phyloP scores from a whole-genome alignment of 2,888 invertebrate species.

The Gonocerus acuteangulatus region DNA sequence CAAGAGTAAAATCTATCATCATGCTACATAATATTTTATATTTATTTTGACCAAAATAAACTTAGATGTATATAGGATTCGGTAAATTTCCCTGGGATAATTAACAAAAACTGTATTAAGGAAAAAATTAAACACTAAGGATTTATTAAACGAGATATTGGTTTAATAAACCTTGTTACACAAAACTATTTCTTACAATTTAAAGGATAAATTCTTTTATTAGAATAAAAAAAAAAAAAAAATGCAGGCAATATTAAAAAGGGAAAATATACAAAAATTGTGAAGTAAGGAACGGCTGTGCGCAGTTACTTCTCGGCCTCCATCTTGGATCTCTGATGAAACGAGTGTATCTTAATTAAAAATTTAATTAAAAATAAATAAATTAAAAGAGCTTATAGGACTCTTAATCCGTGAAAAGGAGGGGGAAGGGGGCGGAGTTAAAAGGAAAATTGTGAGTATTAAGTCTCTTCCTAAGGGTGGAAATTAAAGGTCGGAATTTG shows the following conservation, averaged over 20 bases:
- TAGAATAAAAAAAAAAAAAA: background rate
- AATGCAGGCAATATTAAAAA: background rate
- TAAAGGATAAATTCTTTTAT: slow-evolving; percentile 6
- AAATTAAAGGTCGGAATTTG: slow-evolving; percentile 9
- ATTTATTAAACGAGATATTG: too few relatives aligned
- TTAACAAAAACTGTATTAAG: too few relatives aligned
- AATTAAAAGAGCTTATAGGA: slow-evolving; percentile 22
- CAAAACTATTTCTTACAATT: slow-evolving; percentile 9
- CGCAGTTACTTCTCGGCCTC: slow-evolving; percentile 10
- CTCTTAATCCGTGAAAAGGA: slow-evolving; percentile 5
- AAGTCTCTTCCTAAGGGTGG: slow-evolving; percentile 9
- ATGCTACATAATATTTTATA: too few relatives aligned
- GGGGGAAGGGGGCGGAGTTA: background rate
- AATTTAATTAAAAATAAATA: slow-evolving; percentile 26
- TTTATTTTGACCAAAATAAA: too few relatives aligned
- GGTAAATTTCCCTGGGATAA: too few relatives aligned
- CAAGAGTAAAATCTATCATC: too few relatives aligned
- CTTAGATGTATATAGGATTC: too few relatives aligned
- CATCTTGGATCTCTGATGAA: slow-evolving; percentile 13
- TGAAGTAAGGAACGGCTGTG: background rate
- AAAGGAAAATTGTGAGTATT: slow-evolving; percentile 14
- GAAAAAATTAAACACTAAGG: too few relatives aligned
- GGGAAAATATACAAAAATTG: slow-evolving; percentile 3
- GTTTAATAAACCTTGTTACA: background rate
- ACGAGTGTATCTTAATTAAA: slow-evolving; percentile 24